Evolutionary conservation across 2,113 vertebrate species (phyloP), one percentile per base, ranked within the genome.

Genomic region (Nothobranchius kuhntae): DNA sequence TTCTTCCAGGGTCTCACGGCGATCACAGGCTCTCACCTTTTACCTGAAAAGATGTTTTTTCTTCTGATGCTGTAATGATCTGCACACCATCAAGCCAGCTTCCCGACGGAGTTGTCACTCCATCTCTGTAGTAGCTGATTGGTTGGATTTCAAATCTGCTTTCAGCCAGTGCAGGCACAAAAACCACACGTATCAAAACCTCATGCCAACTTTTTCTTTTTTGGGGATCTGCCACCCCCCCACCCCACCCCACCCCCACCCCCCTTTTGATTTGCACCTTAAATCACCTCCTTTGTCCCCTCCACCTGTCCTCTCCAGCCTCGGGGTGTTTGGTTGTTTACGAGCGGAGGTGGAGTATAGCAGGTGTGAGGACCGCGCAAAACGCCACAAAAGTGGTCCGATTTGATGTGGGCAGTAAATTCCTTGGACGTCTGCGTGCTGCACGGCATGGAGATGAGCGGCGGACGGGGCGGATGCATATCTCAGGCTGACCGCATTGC

Each of bases 381-480:
- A 87, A 81, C 85, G 78, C 73, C 74, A 70, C 74, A 83, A 85
- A 89, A 84, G 70, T 83, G 82, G 88, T 91, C 87, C 85, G 89
- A 87, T 92, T 91, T 89, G 77, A 82, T 84, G 69, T 55, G 81
- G 69, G 86, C 85, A 86, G 86, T 92, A 91, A 91, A 93, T 91
- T 86, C 74, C 70, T 60, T 71, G 74, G 85, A 88, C 80, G 77
- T 87, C 79, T 84, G 77, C 38, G 55, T 67, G 53, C 65, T 55
- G 75, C 79, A 51, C 24, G 66, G 69, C 6, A 61, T 45, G 14
- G 75, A 77, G 79, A 85, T 38, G 76, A 82, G 82, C 75, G 13
- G 64, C 24, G 76, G 72, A 70, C 69, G 55, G 68, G 53, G 56
- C 46, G 65, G 68, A 74, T 78, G 71, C 82, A 70, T 83, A 72